Evolutionary conservation across 64 coral and sea anemone genomes (phyloP), one percentile per base, ranked within the genome.

Genomic region (Exaiptasia diaphana): DNA sequence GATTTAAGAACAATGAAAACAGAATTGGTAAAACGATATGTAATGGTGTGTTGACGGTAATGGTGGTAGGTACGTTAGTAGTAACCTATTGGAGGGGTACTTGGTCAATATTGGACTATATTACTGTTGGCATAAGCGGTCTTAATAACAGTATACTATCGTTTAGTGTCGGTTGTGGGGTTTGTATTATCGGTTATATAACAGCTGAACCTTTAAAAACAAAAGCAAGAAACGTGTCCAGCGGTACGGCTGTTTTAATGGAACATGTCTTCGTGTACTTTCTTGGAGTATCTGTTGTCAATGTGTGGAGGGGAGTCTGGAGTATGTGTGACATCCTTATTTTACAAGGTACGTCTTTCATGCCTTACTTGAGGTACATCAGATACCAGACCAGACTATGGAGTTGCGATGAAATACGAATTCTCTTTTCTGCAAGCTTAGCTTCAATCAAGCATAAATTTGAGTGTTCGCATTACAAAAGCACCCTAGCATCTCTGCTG

Each of bases 81-180:
- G 49, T 87, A 22, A 28, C 41, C 18, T 87, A 77, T n/a, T 87
- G 83, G 83, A 74, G 83, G 55, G 73, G 73, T 31, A 87, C 83
- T 10, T 87, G 83, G 83, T 53, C 30, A 22, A 22, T 77, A 8
- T 1, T 56, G 50, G n/a, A 13, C 9, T 53, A n/a, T 54, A 13
- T 87, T 3, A 5, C 7, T 35, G 28, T 65, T 4, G 61, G 61
- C 22, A 34, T 17, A n/a, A n/a, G n/a, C 12, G 61, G 61, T 4
- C 38, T 65, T 35, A 0, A 35, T 65, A 65, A 2, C 10, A 77
- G 23, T 4, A 7, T 67, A 23, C 1, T 44, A 4, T 4, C 13
- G 4, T 22, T 44, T 20, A 36, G 35, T 57, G 1, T 85, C 10
- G 83, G 83, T 12, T 67, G 29, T 34, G 24, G 22, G 8, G 22